phyloP scores from a whole-genome alignment of 2,113 vertebrate genomes.

The Hippocampus mohnikei region DNA sequence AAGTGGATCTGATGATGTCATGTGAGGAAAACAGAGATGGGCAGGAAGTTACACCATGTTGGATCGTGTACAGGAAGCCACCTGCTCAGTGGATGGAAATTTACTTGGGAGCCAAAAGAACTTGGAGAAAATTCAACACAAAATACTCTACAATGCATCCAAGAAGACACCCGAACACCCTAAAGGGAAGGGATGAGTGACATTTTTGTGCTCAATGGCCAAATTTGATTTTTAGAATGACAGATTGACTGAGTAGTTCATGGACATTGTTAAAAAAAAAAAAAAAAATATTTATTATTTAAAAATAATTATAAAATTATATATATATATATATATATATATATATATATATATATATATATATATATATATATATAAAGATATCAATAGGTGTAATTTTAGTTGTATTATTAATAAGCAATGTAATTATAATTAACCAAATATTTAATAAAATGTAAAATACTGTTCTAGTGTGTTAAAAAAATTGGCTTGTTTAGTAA shows the following conservation, averaged over 20 bases:
- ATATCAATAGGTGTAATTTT: not conserved
- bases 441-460: no score
- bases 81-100: constrained; percentile 41
- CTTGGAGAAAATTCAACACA: not conserved
- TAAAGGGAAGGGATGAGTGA: not conserved
- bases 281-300: no score
- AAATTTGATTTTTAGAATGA: not conserved
- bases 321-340: no score
- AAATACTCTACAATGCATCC: not conserved
- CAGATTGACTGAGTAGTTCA: no score
- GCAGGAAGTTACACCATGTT: constrained; percentile 48
- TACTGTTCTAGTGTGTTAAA: no score
- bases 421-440: no score
- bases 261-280: no score
- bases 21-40: constrained; percentile 31
- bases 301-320: no score
- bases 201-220: not conserved
- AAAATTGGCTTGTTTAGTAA: no score
- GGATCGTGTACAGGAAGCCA: constrained; percentile 45
- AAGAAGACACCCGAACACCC: not conserved
- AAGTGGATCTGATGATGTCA: constrained; percentile 2
- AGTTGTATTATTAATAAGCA: not conserved
- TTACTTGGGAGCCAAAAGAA: constrained; percentile 29
- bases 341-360: no score
- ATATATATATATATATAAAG: not conserved